Percentiles rank a stretch among this genome's conserved stretches.
These are phyloP conservation scores for Cervus canadensis DNA, from an alignment of 2,113 vertebrate species.

Conservation along the genomic window DNA sequence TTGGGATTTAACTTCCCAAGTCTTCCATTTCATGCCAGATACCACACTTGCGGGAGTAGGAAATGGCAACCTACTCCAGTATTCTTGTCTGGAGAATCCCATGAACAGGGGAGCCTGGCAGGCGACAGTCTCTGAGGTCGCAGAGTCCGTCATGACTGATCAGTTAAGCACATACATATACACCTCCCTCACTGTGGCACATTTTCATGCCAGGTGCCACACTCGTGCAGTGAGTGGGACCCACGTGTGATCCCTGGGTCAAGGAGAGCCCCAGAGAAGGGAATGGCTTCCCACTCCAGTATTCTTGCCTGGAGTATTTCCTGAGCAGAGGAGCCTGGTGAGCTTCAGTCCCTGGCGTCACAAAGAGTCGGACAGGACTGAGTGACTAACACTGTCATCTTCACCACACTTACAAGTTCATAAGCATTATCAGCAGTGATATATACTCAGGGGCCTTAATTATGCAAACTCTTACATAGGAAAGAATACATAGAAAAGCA, in stretches of 20 bases:
- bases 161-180: neutral
- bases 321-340: neutral
- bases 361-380: neutral
- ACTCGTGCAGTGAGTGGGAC: neutral
- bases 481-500: too few relatives aligned
- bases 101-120: neutral
- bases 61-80: neutral
- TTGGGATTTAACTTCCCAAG: neutral
- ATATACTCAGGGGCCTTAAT: too few relatives aligned
- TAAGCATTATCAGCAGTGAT: neutral
- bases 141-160: neutral
- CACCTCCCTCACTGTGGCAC: neutral
- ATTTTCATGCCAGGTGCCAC: neutral
- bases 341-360: neutral
- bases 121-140: neutral
- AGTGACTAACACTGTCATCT: fast-evolving
- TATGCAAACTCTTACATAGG: too few relatives aligned
- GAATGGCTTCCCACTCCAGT: neutral
- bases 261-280: neutral
- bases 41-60: neutral
- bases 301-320: neutral
- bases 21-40: neutral
- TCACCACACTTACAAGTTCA: neutral
- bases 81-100: neutral
- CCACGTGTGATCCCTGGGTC: neutral